phyloP scores from a whole-genome alignment of 2,888 invertebrate species.

The Crossocerus cetratus region DNA sequence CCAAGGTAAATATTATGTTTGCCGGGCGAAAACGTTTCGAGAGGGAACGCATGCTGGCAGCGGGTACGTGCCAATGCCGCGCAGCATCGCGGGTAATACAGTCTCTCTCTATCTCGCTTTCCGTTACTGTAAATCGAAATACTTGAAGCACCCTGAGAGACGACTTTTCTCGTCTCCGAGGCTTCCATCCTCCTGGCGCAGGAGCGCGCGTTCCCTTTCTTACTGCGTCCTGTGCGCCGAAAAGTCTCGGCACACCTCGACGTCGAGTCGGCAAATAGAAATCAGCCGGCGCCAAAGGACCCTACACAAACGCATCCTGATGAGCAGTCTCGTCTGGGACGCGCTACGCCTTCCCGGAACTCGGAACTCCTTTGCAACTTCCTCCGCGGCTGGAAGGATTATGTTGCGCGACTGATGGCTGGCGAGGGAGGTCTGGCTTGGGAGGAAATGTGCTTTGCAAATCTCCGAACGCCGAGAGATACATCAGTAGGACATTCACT shows the following conservation, averaged over 20 bases:
- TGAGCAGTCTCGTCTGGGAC: conserved; percentile 21
- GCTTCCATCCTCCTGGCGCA: neutral
- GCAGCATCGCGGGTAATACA: conserved; percentile 48
- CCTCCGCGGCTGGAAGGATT: no score
- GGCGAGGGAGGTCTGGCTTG: no score
- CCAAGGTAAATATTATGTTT: conserved; percentile 60
- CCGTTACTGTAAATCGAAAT: conserved; percentile 37
- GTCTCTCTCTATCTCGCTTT: conserved; percentile 7
- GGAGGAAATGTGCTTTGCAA: no score
- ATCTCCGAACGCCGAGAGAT: no score
- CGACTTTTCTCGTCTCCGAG: conserved; percentile 36
- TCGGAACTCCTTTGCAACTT: no score
- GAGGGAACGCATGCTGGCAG: conserved; percentile 15
- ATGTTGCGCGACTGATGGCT: no score
- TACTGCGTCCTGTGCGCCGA: neutral
- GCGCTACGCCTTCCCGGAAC: conserved; percentile 1
- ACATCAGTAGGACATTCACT: no score
- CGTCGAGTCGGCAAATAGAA: conserved; percentile 37
- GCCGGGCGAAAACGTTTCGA: conserved; percentile 44
- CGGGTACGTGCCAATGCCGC: conserved; percentile 48
- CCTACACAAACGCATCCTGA: conserved; percentile 42
- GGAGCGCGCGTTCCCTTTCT: neutral
- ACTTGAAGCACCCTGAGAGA: conserved; percentile 15
- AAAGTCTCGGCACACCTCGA: conserved; percentile 24
- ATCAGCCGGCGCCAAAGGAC: conserved; percentile 39